Percentiles rank a stretch among this genome's conserved stretches.
phyloP scores from a whole-genome alignment of 2,888 invertebrate species.

The Pycnomerus fuliginosus region DNA sequence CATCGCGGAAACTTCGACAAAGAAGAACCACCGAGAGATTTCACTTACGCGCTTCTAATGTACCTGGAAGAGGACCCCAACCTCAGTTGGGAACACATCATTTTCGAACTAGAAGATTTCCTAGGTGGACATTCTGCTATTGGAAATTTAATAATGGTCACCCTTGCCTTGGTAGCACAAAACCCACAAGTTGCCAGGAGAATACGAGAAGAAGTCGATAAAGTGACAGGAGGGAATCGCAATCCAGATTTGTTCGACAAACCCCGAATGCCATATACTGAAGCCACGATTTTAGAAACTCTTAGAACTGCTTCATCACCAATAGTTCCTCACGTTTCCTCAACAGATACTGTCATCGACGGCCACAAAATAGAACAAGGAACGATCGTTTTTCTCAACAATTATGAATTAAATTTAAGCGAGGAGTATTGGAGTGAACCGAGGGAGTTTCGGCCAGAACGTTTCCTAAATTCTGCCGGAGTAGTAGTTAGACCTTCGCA shows the following conservation, averaged over 20 bases:
- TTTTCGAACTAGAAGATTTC: constrained; percentile 84
- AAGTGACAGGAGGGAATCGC: constrained; percentile 57
- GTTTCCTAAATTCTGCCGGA: constrained; percentile 62
- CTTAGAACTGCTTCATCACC: constrained; percentile 80
- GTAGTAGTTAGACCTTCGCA: constrained; percentile 62
- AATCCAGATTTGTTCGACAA: constrained; percentile 67
- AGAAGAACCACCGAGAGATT: constrained; percentile 68
- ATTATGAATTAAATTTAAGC: constrained; percentile 76
- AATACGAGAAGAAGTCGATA: constrained; percentile 70
- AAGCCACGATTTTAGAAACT: constrained; percentile 79
- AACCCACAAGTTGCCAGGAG: constrained; percentile 65
- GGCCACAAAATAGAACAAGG: constrained; percentile 74
- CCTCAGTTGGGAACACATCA: constrained; percentile 75
- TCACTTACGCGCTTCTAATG: constrained; percentile 75
- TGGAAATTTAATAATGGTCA: constrained; percentile 79
- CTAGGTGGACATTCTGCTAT: constrained; percentile 87
- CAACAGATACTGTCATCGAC: constrained; percentile 69
- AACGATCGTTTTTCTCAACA: constrained; percentile 81
- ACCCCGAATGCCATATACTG: constrained; percentile 72
- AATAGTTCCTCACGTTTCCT: constrained; percentile 87
- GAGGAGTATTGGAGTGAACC: constrained; percentile 73
- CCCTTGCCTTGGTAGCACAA: constrained; percentile 67
- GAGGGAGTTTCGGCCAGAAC: constrained; percentile 69
- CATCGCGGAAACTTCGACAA: constrained; percentile 56
- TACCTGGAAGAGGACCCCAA: constrained; percentile 60